Conservation (phyloP, 2,113 vertebrate genomes). For the Apteryx owenii region DNA sequence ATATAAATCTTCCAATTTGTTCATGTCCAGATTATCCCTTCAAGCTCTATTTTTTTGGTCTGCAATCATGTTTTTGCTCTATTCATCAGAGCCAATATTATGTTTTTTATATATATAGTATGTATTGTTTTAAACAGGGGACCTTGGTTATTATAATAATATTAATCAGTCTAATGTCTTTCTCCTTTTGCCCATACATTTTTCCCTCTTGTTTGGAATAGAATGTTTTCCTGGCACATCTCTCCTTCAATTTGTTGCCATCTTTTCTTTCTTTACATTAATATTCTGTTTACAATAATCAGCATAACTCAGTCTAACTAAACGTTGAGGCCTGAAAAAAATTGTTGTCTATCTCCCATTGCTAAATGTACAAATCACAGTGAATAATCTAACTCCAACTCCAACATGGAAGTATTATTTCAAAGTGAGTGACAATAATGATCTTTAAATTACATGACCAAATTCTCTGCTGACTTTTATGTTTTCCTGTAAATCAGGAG, state of each 20-base stretch:
- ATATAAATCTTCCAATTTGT: not conserved
- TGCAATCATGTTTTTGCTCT: not conserved
- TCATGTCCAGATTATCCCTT: not conserved
- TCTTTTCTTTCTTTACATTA: constrained; percentile 32
- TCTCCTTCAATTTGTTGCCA: not conserved
- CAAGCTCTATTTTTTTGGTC: not conserved
- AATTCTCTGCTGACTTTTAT: constrained; percentile 40
- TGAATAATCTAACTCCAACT: constrained; percentile 9
- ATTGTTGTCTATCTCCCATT: not conserved
- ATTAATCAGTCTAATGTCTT: not conserved
- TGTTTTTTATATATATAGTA: not conserved
- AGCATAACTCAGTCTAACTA: constrained; percentile 52
- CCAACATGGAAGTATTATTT: constrained; percentile 4
- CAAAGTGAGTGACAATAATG: constrained; percentile 34
- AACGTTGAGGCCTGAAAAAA: constrained; percentile 35
- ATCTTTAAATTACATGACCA: constrained; percentile 37
- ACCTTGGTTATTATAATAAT: not conserved
- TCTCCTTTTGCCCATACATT: not conserved
- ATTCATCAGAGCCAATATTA: not conserved
- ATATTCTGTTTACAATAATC: constrained; percentile 48
- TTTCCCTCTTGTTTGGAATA: not conserved
- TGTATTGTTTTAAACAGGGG: not conserved
- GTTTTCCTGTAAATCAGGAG: constrained; percentile 45
- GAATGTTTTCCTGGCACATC: not conserved
- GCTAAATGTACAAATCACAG: constrained; percentile 11